Conservation (phyloP, 2,797 vertebrate species). For the Rhynchotus rufescens region DNA sequence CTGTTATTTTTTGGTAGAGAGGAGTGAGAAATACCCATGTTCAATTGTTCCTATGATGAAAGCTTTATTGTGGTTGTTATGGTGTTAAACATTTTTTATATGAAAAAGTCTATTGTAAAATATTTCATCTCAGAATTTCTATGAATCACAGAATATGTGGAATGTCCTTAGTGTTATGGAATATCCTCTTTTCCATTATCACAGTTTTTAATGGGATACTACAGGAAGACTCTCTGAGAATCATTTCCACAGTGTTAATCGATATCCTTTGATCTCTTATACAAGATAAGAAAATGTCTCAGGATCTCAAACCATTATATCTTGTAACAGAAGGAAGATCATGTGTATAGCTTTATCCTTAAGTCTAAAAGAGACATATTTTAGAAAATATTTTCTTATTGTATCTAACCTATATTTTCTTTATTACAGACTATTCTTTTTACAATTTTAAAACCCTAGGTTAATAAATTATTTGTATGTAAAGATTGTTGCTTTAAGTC, state of each 20-base stretch:
- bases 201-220: too few species aligned
- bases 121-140: too few species aligned
- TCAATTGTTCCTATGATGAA: not conserved
- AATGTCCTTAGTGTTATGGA: too few species aligned
- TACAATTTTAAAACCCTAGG: not conserved
- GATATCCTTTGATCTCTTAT: not conserved
- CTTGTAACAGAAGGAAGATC: not conserved
- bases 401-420: not conserved
- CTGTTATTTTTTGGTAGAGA: accelerated
- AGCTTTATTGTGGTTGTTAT: too few species aligned
- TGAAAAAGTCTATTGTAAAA: too few species aligned
- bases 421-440: not conserved
- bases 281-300: not conserved
- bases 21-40: not conserved
- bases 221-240: not conserved
- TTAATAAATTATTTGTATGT: not conserved
- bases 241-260: not conserved
- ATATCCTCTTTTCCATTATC: too few species aligned
- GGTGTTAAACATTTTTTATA: too few species aligned
- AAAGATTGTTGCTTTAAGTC: not conserved
- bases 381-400: not conserved
- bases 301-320: not conserved
- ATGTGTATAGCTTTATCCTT: not conserved
- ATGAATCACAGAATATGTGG: too few species aligned
- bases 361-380: not conserved